Conservation (phyloP, 2,888 invertebrate genomes). For the Horisme vitalbata region DNA sequence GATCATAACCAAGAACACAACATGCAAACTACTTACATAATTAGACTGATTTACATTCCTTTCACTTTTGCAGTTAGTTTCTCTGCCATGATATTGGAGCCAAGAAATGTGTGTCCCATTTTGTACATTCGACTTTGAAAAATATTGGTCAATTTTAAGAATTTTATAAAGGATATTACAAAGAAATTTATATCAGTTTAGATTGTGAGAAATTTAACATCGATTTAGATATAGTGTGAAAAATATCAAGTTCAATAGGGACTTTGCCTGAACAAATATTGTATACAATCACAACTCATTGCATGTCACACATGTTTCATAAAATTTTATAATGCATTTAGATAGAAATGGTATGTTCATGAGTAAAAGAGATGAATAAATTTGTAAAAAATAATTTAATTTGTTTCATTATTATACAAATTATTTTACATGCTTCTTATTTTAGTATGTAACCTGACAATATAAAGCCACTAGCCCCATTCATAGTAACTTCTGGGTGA, state of each 20-base stretch:
- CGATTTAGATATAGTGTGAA: slow-evolving; percentile 32
- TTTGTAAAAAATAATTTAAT: slow-evolving; percentile 44
- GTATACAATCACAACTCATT: slow-evolving; percentile 42
- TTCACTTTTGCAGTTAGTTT: slow-evolving; percentile 26
- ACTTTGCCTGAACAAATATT: slow-evolving; percentile 32
- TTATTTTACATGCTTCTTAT: slow-evolving; percentile 42
- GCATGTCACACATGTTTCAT: slow-evolving; percentile 55
- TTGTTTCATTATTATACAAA: slow-evolving; percentile 35
- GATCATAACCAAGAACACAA: slow-evolving; percentile 39
- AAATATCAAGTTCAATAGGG: slow-evolving; percentile 27
- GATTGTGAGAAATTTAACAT: slow-evolving; percentile 30
- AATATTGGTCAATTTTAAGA: slow-evolving; percentile 28
- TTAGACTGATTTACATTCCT: slow-evolving; percentile 65
- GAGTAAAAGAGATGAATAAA: slow-evolving; percentile 62
- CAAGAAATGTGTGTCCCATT: slow-evolving; percentile 30
- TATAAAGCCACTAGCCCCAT: slow-evolving; percentile 93
- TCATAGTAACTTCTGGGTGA: slow-evolving; percentile 97
- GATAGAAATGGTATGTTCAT: slow-evolving; percentile 63
- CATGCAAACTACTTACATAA: slow-evolving; percentile 42
- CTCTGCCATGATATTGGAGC: slow-evolving; percentile 15
- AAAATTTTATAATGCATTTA: slow-evolving; percentile 65
- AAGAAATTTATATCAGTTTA: slow-evolving; percentile 28
- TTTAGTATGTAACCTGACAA: slow-evolving; percentile 86
- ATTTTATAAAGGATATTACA: slow-evolving; percentile 22
- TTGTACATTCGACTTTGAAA: slow-evolving; percentile 30